phyloP scores from a whole-genome alignment of 2,113 vertebrate genomes.

The Charadrius vociferus region DNA sequence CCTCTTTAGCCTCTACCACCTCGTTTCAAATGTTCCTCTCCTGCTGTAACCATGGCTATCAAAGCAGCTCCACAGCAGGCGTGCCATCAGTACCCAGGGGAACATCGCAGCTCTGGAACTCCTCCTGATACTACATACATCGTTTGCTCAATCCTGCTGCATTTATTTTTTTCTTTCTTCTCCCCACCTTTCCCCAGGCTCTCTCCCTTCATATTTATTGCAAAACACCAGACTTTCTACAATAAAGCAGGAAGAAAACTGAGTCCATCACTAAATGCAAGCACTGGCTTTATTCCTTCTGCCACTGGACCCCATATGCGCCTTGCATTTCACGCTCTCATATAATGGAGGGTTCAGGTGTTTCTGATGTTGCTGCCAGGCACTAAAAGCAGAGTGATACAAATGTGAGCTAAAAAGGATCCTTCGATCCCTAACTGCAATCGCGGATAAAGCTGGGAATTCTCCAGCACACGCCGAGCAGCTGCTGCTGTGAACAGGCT shows the following conservation, averaged over 20 bases:
- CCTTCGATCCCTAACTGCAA: neutral
- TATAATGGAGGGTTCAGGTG: constrained; percentile 51
- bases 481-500: constrained; percentile 60
- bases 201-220: neutral
- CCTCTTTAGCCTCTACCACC: neutral
- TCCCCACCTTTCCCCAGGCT: neutral
- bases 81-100: neutral
- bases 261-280: neutral
- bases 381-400: constrained; percentile 38
- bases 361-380: constrained; percentile 26
- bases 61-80: neutral
- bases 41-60: neutral
- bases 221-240: neutral
- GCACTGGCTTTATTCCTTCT: neutral
- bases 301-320: neutral
- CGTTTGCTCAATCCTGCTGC: neutral
- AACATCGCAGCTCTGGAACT: neutral
- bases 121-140: neutral
- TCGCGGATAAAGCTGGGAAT: constrained; percentile 27
- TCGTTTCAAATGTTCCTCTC: neutral
- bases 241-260: neutral
- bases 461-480: constrained; percentile 47
- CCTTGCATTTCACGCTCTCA: neutral
- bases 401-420: constrained; percentile 29
- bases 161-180: neutral